These are phyloP conservation scores for Bombus consobrinus DNA, from an alignment of 1,140 invertebrate species.

Conservation along the genomic window DNA sequence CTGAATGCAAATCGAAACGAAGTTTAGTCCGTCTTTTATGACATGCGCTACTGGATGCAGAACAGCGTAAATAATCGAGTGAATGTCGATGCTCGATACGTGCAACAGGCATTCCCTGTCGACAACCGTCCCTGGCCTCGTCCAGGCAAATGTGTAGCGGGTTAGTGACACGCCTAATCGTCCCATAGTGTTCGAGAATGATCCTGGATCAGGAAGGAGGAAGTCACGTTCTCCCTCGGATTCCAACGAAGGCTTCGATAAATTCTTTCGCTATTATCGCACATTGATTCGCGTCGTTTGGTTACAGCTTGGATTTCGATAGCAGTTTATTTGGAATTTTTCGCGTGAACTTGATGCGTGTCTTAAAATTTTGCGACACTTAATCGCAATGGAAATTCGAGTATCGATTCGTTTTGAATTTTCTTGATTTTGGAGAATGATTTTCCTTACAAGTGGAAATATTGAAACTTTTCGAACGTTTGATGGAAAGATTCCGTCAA, in stretches of 20 bases:
- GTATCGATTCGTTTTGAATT: too few species aligned
- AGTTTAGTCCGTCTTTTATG: background rate
- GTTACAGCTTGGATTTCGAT: too few species aligned
- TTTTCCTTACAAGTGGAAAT: too few species aligned
- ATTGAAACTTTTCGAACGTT: too few species aligned
- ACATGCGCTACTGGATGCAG: conserved; percentile 28
- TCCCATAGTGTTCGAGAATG: conserved; percentile 66
- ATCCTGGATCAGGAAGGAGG: conserved; percentile 53
- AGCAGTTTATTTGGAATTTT: too few species aligned
- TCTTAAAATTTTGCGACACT: too few species aligned
- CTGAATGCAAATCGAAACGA: background rate
- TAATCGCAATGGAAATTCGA: too few species aligned
- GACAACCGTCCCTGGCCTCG: conserved; percentile 68
- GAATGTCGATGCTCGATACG: conserved; percentile 55
- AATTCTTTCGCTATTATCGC: background rate
- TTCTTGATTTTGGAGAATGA: too few species aligned
- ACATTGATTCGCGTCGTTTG: background rate
- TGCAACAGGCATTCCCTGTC: conserved; percentile 72
- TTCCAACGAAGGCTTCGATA: background rate
- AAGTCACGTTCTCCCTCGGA: background rate
- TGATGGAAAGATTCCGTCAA: too few species aligned
- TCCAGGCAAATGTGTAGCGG: conserved; percentile 25
- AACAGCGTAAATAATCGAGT: conserved; percentile 68
- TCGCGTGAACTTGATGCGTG: too few species aligned
- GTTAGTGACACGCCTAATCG: conserved; percentile 66